phyloP scores from a whole-genome alignment of 2,888 invertebrate species.

The Nemurella pictetii region DNA sequence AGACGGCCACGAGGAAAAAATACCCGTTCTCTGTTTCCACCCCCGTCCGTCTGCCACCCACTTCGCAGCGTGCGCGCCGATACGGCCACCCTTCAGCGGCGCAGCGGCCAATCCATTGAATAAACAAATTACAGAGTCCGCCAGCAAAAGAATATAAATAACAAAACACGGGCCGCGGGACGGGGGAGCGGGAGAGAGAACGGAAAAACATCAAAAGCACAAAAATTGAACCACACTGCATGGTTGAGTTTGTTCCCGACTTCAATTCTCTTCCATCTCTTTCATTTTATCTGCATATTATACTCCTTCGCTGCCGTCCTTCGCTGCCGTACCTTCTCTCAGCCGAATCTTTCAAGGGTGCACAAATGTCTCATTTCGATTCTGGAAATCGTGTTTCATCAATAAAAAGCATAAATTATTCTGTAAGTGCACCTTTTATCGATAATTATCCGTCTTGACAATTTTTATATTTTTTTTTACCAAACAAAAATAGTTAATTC shows the following conservation, averaged over 20 bases:
- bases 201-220: conserved; percentile 37
- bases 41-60: no score
- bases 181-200: not conserved
- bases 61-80: no score
- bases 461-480: no score
- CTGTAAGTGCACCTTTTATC: no score
- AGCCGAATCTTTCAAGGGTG: not conserved
- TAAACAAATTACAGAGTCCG: conserved; percentile 28
- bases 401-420: no score
- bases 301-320: not conserved
- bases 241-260: conserved; percentile 39
- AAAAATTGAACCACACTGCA: conserved; percentile 37
- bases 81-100: not conserved
- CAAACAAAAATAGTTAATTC: no score
- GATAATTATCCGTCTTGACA: no score
- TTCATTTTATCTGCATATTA: conserved; percentile 35
- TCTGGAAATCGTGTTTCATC: no score
- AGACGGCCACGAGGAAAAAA: not conserved
- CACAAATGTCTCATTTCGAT: not conserved
- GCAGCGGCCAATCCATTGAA: not conserved
- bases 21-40: not conserved
- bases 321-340: conserved; percentile 32
- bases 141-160: conserved; percentile 30
- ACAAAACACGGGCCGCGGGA: conserved; percentile 14
- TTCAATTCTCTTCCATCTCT: conserved; percentile 45